Conservation (phyloP, 1,140 invertebrate genomes). For the Atta texana region DNA sequence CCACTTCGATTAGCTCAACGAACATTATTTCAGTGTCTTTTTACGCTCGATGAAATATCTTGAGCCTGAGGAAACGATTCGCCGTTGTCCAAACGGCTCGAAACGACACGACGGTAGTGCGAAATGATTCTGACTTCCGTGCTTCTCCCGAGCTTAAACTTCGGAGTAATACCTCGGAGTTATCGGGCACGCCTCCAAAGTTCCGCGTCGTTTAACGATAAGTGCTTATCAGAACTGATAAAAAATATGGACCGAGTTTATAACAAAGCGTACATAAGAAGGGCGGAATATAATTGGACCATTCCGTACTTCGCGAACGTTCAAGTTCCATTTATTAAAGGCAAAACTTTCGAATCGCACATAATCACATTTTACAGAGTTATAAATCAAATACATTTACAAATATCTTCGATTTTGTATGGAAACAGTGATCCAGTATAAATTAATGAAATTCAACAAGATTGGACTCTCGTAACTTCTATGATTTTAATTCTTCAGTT, state of each 20-base stretch:
- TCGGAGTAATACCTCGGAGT: conserved; percentile 60
- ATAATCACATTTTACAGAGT: conserved; percentile 41
- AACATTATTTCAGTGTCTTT: conserved; percentile 56
- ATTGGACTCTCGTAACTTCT: background rate
- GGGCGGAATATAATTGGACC: conserved; percentile 57
- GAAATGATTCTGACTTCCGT: conserved; percentile 61
- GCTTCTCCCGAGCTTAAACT: conserved; percentile 50
- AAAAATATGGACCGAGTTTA: conserved; percentile 64
- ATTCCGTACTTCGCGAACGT: conserved; percentile 38
- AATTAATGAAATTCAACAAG: conserved; percentile 25
- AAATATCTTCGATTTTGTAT: conserved; percentile 11
- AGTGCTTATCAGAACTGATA: conserved; percentile 65
- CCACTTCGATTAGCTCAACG: conserved; percentile 57
- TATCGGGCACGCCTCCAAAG: conserved; percentile 63
- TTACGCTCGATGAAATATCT: conserved; percentile 59
- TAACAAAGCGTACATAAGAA: conserved; percentile 57
- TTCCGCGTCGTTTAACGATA: conserved; percentile 63
- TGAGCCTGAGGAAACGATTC: conserved; percentile 30
- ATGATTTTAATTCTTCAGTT: conserved; percentile 1
- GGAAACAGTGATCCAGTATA: conserved; percentile 15
- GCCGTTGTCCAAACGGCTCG: conserved; percentile 49
- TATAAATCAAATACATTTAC: conserved; percentile 46
- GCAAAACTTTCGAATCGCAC: conserved; percentile 41
- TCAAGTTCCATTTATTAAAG: conserved; percentile 48
- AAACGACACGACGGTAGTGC: conserved; percentile 48